A percentile compares a stretch with the other conserved stretches of the same genome.
Conservation (phyloP, 2,113 vertebrate species). For the Spheniscus mendiculus region DNA sequence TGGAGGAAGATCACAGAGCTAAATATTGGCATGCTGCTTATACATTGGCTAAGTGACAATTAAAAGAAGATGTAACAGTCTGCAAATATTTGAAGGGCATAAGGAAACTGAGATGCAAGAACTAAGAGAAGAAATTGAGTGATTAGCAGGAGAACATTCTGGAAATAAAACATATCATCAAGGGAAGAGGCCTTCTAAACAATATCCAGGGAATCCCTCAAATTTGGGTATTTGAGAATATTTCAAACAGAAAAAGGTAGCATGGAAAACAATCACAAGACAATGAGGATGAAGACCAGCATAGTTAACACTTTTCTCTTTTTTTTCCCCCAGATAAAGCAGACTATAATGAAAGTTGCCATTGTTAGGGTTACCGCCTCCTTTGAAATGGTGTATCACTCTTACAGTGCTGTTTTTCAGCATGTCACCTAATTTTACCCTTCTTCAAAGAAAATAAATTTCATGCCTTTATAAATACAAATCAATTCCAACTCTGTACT, state of each 20-base stretch:
- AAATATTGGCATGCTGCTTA: not conserved
- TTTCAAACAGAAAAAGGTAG: not conserved
- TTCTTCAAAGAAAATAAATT: not conserved
- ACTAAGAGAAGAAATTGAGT: not conserved
- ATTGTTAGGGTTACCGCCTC: not conserved
- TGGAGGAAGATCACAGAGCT: not conserved
- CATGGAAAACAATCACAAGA: not conserved
- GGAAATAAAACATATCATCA: not conserved
- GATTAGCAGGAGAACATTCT: not conserved
- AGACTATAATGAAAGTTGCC: not conserved
- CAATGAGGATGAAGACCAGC: not conserved
- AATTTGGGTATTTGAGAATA: not conserved
- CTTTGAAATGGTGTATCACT: not conserved
- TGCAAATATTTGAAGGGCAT: not conserved
- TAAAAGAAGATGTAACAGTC: not conserved
- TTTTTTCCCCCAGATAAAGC: rapidly evolving
- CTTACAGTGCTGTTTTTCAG: not conserved
- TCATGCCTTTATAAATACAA: not conserved
- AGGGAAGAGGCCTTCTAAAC: not conserved
- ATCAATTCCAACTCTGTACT: not conserved
- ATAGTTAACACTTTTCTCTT: not conserved
- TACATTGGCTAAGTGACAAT: not conserved
- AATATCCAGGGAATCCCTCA: not conserved
- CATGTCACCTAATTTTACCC: not conserved
- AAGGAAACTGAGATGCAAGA: not conserved